Conservation (phyloP, 2,113 vertebrate species). For the Tupaia chinensis region DNA sequence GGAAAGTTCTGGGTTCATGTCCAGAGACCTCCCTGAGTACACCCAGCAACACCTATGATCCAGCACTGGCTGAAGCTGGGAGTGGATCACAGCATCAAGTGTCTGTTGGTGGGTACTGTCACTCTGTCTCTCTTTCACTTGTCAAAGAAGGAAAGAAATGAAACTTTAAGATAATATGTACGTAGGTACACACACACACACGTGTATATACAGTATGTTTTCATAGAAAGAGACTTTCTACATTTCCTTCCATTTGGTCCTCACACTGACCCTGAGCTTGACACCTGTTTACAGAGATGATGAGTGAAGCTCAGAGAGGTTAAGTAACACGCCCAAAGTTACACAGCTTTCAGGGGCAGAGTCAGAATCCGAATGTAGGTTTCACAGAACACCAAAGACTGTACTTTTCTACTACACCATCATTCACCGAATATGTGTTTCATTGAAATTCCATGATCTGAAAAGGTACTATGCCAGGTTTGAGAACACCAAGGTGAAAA, state of each 20-base stretch:
- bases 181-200: too few relatives aligned
- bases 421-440: background rate
- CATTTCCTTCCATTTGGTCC: background rate
- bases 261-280: background rate
- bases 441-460: background rate
- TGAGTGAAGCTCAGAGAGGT: background rate
- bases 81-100: too few relatives aligned
- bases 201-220: too few relatives aligned
- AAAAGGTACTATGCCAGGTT: background rate
- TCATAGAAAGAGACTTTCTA: background rate
- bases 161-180: too few relatives aligned
- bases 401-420: background rate
- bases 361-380: background rate
- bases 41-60: too few relatives aligned
- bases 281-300: background rate
- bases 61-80: too few relatives aligned
- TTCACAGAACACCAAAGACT: background rate
- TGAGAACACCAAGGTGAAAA: background rate
- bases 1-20: too few relatives aligned
- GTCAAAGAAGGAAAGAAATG: too few relatives aligned
- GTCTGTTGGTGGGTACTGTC: too few relatives aligned
- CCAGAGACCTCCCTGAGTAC: too few relatives aligned
- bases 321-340: background rate
- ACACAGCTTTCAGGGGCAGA: background rate
- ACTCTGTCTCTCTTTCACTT: too few relatives aligned